Base-by-base conservation (phyloP, 2,888 invertebrate species). In the Bombylius discolor region DNA sequence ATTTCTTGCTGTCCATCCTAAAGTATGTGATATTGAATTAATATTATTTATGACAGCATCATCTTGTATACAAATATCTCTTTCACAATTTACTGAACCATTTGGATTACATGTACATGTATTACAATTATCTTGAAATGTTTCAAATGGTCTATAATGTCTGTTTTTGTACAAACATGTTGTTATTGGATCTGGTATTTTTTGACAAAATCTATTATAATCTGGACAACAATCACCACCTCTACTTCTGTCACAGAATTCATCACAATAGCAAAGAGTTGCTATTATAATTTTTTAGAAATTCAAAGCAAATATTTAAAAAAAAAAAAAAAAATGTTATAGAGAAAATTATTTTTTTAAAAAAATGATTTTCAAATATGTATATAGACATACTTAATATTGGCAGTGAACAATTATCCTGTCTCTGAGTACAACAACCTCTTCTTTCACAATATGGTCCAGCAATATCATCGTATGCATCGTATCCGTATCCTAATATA, bases 171-270 rank as follows among this genome's bases (percentile, higher is more conserved):
- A 50, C 11, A 13, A 49, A 34, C 48, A 55, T 32, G 46, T 46
- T 13, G 47, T 47, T 11, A 51, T 56, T 12, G 70, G 68, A 5
- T 62, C 61, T 0, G 62, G 56, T 46, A 69, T 65, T 9, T 82
- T 81, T 62, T 75, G 76, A 67, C 96, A 97, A 59, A 82, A 81
- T 1, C 80, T 77, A 70, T 80, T 81, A 70, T 85, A 97, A 73
- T 97, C 97, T 0, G 96, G 96, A 67, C 96, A 97, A 70, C 96
- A 97, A 70, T 96, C 96, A 63, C 84, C 83, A 45, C 79, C 78
- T 11, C 75, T 70, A 0, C 80, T 80, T 42, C 87, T 76, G 68
- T 89, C 85, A 75, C 96, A 96, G 75, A 95, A 96, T 62, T 87
- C 80, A 72, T 97, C 97, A 72, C 97, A 97, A 73, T 97, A 97